A percentile compares a stretch with the other conserved stretches of the same genome.
phyloP scores from a whole-genome alignment of 2,113 vertebrate genomes.

The Orthonyx spaldingii region DNA sequence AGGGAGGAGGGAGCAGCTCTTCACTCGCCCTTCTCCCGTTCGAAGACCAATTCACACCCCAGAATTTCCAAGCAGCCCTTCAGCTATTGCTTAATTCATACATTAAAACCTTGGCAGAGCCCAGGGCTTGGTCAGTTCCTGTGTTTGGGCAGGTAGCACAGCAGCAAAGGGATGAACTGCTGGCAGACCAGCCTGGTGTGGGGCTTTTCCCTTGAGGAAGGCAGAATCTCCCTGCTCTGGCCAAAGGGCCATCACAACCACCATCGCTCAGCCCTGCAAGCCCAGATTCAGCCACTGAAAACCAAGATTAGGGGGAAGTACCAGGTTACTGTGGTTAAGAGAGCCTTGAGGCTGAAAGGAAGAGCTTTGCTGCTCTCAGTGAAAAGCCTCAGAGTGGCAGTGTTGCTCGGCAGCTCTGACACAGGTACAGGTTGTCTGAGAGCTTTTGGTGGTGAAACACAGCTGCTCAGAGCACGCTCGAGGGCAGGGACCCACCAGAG shows the following conservation, averaged over 20 bases:
- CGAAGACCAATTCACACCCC: background rate
- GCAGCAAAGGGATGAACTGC: background rate
- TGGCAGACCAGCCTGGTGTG: background rate
- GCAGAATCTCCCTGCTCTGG: background rate
- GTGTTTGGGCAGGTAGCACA: background rate
- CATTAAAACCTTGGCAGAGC: background rate
- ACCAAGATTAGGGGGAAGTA: background rate
- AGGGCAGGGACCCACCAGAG: background rate
- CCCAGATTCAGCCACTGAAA: background rate
- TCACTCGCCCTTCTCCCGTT: background rate
- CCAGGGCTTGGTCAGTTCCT: background rate
- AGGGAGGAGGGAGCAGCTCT: background rate
- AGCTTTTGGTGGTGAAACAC: background rate
- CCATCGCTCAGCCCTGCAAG: background rate
- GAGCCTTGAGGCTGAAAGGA: background rate
- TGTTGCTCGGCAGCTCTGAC: background rate
- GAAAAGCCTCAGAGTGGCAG: rapidly evolving
- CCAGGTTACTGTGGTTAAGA: background rate
- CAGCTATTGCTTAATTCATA: background rate
- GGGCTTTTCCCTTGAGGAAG: background rate
- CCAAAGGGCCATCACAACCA: background rate
- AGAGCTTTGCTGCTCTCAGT: background rate
- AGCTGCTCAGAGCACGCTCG: background rate
- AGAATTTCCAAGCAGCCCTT: background rate
- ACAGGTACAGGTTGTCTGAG: rapidly evolving